These are phyloP conservation scores for Sarcoramphus papa DNA, from an alignment of 2,797 vertebrate genomes.

Conservation along the genomic window DNA sequence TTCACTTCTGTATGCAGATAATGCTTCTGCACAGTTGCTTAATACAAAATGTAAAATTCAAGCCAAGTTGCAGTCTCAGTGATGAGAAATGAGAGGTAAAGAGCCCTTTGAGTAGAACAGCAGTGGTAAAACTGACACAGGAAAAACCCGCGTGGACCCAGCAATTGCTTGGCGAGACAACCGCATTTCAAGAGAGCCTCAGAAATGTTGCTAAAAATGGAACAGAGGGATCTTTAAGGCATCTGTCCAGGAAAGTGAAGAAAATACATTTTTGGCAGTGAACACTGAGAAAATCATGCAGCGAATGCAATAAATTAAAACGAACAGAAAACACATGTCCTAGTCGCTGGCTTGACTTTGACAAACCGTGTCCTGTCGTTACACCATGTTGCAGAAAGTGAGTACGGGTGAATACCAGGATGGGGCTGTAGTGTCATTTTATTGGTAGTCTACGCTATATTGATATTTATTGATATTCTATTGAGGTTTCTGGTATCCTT, in stretches of 20 bases:
- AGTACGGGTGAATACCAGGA: background rate
- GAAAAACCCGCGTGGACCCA: background rate
- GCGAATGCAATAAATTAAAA: background rate
- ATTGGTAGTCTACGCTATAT: background rate
- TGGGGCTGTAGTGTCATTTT: background rate
- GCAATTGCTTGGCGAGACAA: background rate
- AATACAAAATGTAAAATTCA: background rate
- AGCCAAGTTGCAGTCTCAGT: background rate
- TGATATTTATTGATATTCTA: background rate
- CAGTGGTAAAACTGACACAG: background rate
- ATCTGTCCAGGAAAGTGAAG: background rate
- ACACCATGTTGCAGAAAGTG: background rate
- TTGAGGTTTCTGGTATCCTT: background rate
- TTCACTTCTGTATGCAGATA: background rate
- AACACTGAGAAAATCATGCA: background rate
- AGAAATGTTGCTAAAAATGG: background rate
- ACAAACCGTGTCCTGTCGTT: background rate
- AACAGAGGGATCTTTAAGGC: background rate
- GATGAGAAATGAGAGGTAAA: background rate
- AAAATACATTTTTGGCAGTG: slow-evolving; percentile 16
- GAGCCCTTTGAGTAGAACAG: background rate
- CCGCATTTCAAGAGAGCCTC: background rate
- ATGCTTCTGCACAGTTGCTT: background rate
- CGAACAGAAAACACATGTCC: background rate
- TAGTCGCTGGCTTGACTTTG: background rate